Evolutionary conservation across 2,113 vertebrate species (phyloP).

Genomic region (Triplophysa rosa): DNA sequence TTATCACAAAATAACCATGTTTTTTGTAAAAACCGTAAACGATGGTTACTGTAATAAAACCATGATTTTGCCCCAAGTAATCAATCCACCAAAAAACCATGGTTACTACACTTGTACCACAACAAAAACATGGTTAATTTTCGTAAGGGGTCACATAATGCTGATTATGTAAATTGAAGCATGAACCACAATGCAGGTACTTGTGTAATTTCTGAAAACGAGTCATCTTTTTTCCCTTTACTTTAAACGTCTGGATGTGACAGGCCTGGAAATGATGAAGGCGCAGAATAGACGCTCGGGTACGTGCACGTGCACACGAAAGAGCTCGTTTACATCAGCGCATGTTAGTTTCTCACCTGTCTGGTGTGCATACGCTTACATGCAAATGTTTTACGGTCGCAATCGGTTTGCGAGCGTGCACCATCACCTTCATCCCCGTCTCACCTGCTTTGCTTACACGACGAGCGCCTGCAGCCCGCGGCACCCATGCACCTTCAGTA

Average conservation of each 20-base stretch:
- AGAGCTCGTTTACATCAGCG: slow-evolving; percentile 27
- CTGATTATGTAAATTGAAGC: slow-evolving; percentile 44
- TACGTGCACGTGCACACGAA: not conserved
- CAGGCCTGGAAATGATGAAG: slow-evolving; percentile 5
- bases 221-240: slow-evolving; percentile 10
- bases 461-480: slow-evolving; percentile 63
- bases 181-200: not conserved
- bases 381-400: slow-evolving; percentile 4
- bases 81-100: no score
- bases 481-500: slow-evolving; percentile 71
- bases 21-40: no score
- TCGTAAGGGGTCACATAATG: slow-evolving; percentile 43
- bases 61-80: no score
- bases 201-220: not conserved
- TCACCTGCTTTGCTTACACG: slow-evolving; percentile 67
- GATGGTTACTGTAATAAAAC: no score
- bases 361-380: slow-evolving; percentile 31
- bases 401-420: slow-evolving; percentile 35
- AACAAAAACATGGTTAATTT: no score
- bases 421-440: slow-evolving; percentile 29
- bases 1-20: no score
- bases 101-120: no score
- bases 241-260: slow-evolving; percentile 9
- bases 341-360: slow-evolving; percentile 55
- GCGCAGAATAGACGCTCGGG: not conserved